Evolutionary conservation across 1,140 invertebrate species (phyloP).

Genomic region (Diuraphis noxia): DNA sequence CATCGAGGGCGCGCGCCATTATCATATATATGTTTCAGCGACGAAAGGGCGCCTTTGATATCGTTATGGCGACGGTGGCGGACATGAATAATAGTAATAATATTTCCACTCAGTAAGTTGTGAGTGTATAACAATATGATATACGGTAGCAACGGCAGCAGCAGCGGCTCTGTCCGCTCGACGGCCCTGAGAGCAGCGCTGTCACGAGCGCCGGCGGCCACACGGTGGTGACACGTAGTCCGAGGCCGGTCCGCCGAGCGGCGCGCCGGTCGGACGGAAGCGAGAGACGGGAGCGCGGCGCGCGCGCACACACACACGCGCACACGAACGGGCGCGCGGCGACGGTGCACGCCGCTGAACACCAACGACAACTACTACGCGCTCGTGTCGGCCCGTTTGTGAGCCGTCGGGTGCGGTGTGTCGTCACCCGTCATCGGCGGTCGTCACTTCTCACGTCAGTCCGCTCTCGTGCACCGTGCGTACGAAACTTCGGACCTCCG

Average conservation of each 20-base stretch:
- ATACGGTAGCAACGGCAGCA: not conserved
- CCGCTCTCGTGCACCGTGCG: constrained; percentile 41
- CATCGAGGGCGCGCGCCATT: constrained; percentile 17
- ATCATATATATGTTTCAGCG: not conserved
- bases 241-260: constrained; percentile 12
- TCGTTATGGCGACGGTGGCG: not conserved
- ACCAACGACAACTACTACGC: constrained; percentile 42
- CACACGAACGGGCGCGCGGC: not conserved
- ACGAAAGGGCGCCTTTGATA: constrained; percentile 22
- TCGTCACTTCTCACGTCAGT: constrained; percentile 52
- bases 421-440: constrained; percentile 50
- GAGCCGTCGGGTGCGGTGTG: constrained; percentile 38
- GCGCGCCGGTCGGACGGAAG: not conserved
- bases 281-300: not conserved
- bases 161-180: not conserved
- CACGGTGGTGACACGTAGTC: not conserved
- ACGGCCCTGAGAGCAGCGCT: constrained; percentile 36
- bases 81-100: not conserved
- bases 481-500: constrained; percentile 40
- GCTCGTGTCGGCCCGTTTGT: constrained; percentile 52
- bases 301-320: not conserved
- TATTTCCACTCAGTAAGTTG: not conserved
- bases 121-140: not conserved
- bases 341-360: not conserved
- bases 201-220: not conserved